Base-by-base conservation (phyloP, 2,113 vertebrate species). In the Scomber colias region DNA sequence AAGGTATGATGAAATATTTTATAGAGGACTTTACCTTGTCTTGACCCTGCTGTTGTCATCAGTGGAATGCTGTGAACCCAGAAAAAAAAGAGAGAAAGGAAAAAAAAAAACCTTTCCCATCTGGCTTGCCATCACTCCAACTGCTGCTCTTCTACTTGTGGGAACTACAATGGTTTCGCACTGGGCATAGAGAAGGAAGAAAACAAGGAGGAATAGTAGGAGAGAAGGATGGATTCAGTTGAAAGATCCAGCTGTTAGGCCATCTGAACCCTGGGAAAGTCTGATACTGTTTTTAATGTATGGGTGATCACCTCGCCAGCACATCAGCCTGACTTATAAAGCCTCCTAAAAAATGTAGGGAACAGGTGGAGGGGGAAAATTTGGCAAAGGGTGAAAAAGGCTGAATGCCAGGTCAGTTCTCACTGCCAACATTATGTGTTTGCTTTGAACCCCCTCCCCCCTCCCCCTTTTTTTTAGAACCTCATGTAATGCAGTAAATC, bases 251-350 rank as follows among this genome's bases (percentile, higher is more conserved):
- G 96, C 96, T 97, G 96, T 86, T 93, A 72, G 88, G 84, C 87
- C 90, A 90, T 70, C 76, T 63, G 54, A 91, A 90, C 93, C 96
- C 95, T 94, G 93, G 96, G 97, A 97, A 97, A 96, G 90, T 90
- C 15, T 50, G 71, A 82, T 35, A 62, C 76, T 53, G 14, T 65
- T 75, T 89, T 77, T 87, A 90, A 81, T 89, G 83, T 85, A 86
- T 79, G 72, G 80, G 72, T 49, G 71, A 91, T 89, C 82, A 80
- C 79, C 82, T 91, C 81, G 73, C 50, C 70, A 72, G 82, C 80
- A 84, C 90, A 87, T 86, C 86, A 81, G 84, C 64, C 81, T 53
- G 83, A 89, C 90, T 89, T 86, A 85, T 81, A 88, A 89, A 90
- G 82, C 81, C 88, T 79, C 62, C 14, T 69, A 62, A 91, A 83